Conservation (phyloP, 1,140 invertebrate genomes). For the Cyclina sinensis region DNA sequence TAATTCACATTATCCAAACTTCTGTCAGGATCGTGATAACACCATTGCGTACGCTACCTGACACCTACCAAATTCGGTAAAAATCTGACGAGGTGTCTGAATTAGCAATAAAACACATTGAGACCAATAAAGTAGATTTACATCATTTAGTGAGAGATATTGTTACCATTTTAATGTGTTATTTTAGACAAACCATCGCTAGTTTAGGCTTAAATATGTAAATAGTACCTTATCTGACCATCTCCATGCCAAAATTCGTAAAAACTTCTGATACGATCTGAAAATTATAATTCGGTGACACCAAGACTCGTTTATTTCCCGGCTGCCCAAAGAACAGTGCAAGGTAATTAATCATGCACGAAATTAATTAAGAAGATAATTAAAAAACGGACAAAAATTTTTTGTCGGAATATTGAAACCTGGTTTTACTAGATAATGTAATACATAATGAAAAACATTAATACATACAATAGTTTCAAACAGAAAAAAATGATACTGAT, state of each 20-base stretch:
- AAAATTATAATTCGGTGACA: slow-evolving; percentile 58
- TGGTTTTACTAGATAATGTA: background rate
- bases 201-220: slow-evolving; percentile 62
- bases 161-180: slow-evolving; percentile 64
- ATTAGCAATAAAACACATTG: slow-evolving; percentile 59
- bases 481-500: no score
- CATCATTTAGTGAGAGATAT: slow-evolving; percentile 31
- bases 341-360: slow-evolving; percentile 3
- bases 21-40: background rate
- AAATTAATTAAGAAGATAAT: background rate
- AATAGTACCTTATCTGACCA: slow-evolving; percentile 44
- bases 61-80: slow-evolving; percentile 10
- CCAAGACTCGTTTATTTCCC: slow-evolving; percentile 1
- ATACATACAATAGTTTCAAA: no score
- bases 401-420: background rate
- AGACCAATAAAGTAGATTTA: slow-evolving; percentile 40
- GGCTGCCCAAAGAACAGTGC: background rate
- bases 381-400: background rate
- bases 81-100: slow-evolving; percentile 52
- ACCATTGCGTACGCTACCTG: background rate
- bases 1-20: background rate
- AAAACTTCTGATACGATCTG: slow-evolving; percentile 32
- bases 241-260: slow-evolving; percentile 44
- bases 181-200: slow-evolving; percentile 41
- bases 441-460: no score